These are phyloP conservation scores for Barbus barbus DNA, from an alignment of 2,113 vertebrate species.

Conservation along the genomic window DNA sequence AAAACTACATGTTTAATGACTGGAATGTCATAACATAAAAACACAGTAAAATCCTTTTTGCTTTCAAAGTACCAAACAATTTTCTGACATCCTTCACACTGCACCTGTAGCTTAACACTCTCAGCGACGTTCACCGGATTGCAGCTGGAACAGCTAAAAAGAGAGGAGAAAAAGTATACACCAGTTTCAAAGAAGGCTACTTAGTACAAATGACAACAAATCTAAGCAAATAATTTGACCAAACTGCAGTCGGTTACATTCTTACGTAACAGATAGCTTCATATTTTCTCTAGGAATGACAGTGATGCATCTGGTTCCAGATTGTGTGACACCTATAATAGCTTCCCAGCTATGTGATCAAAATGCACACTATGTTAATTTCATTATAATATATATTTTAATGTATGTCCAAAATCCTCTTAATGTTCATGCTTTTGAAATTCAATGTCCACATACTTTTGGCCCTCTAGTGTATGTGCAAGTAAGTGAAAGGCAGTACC, in stretches of 20 bases:
- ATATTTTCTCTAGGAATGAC: slow-evolving; percentile 62
- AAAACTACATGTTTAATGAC: neutral
- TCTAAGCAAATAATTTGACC: neutral
- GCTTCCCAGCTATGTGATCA: no score
- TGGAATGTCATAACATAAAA: neutral
- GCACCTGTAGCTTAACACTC: slow-evolving; percentile 61
- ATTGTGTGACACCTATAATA: slow-evolving; percentile 34
- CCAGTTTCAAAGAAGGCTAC: neutral
- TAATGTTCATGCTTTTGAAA: no score
- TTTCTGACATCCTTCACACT: slow-evolving; percentile 67
- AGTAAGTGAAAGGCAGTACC: neutral
- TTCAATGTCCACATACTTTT: neutral
- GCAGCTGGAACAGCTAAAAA: slow-evolving; percentile 59
- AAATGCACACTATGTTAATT: no score
- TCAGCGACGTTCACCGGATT: slow-evolving; percentile 48
- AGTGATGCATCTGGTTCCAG: slow-evolving; percentile 66
- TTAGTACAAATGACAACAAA: neutral
- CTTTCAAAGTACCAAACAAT: slow-evolving; percentile 73
- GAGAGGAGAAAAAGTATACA: no score
- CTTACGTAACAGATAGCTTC: slow-evolving; percentile 69
- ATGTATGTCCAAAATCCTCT: no score
- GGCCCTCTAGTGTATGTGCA: neutral
- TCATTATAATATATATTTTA: no score
- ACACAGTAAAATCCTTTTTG: slow-evolving; percentile 49
- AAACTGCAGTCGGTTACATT: neutral